Conservation (phyloP, 2,888 invertebrate genomes). For the Acrocera orbiculus region DNA sequence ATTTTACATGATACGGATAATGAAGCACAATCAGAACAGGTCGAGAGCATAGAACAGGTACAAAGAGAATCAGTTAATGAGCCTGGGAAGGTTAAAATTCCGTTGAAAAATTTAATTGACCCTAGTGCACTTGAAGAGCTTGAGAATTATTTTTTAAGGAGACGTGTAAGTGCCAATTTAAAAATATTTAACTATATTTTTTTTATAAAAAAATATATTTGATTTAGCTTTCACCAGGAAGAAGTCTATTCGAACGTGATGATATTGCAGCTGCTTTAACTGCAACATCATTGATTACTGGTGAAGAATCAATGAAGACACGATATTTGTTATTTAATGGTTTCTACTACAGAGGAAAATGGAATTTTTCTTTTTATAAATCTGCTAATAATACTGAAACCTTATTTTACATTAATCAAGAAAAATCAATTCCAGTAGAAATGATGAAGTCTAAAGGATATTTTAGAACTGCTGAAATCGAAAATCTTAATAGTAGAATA, state of each 20-base stretch:
- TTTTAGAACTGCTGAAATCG: constrained; percentile 42
- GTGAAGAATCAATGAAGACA: constrained; percentile 29
- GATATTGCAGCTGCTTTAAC: constrained; percentile 42
- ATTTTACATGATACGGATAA: constrained; percentile 17
- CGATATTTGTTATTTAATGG: constrained; percentile 53
- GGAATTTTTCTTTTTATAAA: constrained; percentile 44
- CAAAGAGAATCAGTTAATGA: constrained; percentile 30
- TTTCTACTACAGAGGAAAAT: constrained; percentile 61
- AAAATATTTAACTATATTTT: constrained; percentile 2
- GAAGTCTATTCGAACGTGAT: constrained; percentile 34
- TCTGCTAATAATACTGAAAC: constrained; percentile 30
- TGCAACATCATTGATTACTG: constrained; percentile 42
- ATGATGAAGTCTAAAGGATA: constrained; percentile 50
- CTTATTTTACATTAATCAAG: constrained; percentile 44
- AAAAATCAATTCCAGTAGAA: constrained; percentile 40
- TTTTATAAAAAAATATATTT: constrained; percentile 1
- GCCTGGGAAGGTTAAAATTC: constrained; percentile 35
- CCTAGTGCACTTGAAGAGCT: constrained; percentile 40
- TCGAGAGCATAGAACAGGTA: neutral
- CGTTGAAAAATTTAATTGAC: constrained; percentile 35
- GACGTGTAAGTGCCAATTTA: constrained; percentile 18
- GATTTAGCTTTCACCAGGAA: constrained; percentile 25
- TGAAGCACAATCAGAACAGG: constrained; percentile 20
- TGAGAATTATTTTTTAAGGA: constrained; percentile 8
- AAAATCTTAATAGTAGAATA: constrained; percentile 46